Base-by-base conservation (phyloP, 2,113 vertebrate genomes). In the Paradoxurus hermaphroditus region DNA sequence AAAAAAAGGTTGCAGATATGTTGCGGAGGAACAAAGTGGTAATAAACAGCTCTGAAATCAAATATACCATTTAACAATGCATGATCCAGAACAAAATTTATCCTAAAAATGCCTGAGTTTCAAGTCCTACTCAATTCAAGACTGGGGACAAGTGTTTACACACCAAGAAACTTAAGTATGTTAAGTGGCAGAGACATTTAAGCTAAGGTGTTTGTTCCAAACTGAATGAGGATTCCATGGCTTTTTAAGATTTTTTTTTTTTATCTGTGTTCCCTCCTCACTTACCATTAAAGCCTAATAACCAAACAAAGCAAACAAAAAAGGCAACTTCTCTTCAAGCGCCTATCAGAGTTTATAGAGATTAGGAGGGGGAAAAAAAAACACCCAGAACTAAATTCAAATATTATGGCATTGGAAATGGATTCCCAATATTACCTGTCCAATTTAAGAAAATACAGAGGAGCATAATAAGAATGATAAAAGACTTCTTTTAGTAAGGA, bases 371-470 rank as follows among this genome's bases (percentile, higher is more conserved):
- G 18, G 14, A 44, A 81, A 84, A 85, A 73, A 41, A 25, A 5
- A 1, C 14, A 92, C 68, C 27, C 36, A 81, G 62, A 91, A 90
- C 49, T 93, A 90, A 95, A 95, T 97, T 97, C 67, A 97, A 95
- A 51, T 18, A 83, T 56, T 87, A 63, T 27, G 8, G 10, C 90
- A 94, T 9, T 91, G 49, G 68, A 95, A 94, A 39, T 89, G 72
- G 68, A 92, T 95, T 93, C 70, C 63, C 95, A 95, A 81, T 81
- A 97, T 95, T 94, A 96, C 97, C 91, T 95, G 65, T 78, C 46
- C 90, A 95, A 96, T 90, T 97, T 95, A 97, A 95, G 67, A 96
- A 97, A 95, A 97, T 83, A 95, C 11, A 67, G 78, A 97, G 67
- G 7, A 91, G 49, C 46, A 95, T 94, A 98, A 97, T 39, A 97